Evolutionary conservation across 2,797 vertebrate species (phyloP).

Genomic region (Cirrhinus molitorella): DNA sequence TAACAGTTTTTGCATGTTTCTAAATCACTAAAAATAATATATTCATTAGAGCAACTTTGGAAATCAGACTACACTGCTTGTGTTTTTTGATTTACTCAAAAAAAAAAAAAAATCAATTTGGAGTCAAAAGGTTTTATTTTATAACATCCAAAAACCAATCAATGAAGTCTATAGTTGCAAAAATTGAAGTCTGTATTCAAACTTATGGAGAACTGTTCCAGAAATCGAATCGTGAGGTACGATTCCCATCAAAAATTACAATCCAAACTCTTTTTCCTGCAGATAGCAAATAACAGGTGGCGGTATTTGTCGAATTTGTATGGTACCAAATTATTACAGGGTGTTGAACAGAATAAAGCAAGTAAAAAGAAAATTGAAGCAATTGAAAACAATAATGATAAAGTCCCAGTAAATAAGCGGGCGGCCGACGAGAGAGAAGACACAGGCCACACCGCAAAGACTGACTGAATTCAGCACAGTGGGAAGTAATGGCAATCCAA

Average conservation of each 20-base stretch:
- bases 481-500: constrained; percentile 48
- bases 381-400: constrained; percentile 42
- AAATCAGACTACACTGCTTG: not conserved
- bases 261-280: not conserved
- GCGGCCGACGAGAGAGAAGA: not conserved
- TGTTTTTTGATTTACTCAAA: not conserved
- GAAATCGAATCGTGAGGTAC: not conserved
- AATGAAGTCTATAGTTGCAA: not conserved
- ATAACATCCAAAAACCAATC: not conserved
- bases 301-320: not conserved
- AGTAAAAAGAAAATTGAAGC: constrained; percentile 38
- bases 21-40: not conserved
- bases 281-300: not conserved
- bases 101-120: not conserved
- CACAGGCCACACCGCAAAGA: not conserved
- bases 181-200: not conserved
- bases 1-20: too few species aligned
- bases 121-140: not conserved
- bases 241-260: not conserved
- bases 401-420: constrained; percentile 19
- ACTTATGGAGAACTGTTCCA: not conserved
- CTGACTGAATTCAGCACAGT: constrained; percentile 31
- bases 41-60: not conserved
- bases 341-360: constrained; percentile 2
- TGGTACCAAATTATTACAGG: constrained; percentile 18